Evolutionary conservation across 1,140 invertebrate genomes (phyloP), one percentile per base, ranked within the genome.

Genomic region (Drosophila bipectinata): DNA sequence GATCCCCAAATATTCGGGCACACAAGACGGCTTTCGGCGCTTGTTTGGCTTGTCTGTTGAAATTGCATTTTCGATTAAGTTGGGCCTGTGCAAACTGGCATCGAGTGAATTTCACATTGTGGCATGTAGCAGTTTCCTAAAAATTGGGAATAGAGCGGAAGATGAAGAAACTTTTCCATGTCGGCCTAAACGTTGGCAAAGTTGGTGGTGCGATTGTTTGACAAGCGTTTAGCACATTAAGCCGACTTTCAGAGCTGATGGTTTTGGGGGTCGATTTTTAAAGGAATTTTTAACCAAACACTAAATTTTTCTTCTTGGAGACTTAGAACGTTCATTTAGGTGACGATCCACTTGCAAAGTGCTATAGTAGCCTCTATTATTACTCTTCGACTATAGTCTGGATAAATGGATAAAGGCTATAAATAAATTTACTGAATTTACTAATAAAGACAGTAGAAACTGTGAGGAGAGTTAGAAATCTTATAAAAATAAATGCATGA

Each of bases 31-130:
- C 39, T 62, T 58, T 63, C 41, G 51, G 41, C 41, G 76, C 64
- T 72, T 81, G 74, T 77, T 80, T 77, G 59, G 85, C 77, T 74
- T 77, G 73, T 78, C 69, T 81, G 63, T 61, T 60, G 60, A 67
- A 78, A 85, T 82, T 85, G 83, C 78, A 79, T 82, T 87, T 88
- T 87, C 82, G 82, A 88, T 87, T 88, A 87, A 87, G 78, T 48
- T 64, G 21, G 68, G 63, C 32, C 74, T 78, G 58, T 87, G 69
- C 75, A 78, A 85, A 81, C 69, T 60, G 82, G 63, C 76, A 57
- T 79, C 52, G 81, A 69, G 63, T 58, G 63, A 78, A 76, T 87
- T 72, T 72, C 79, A 85, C 87, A 81, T 63, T 62, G 82, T 66
- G 60, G 63, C 72, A 18, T 66, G 72, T 59, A 54, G 34, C 55